phyloP scores from a whole-genome alignment of 2,888 invertebrate species.

The Arenicola marina region DNA sequence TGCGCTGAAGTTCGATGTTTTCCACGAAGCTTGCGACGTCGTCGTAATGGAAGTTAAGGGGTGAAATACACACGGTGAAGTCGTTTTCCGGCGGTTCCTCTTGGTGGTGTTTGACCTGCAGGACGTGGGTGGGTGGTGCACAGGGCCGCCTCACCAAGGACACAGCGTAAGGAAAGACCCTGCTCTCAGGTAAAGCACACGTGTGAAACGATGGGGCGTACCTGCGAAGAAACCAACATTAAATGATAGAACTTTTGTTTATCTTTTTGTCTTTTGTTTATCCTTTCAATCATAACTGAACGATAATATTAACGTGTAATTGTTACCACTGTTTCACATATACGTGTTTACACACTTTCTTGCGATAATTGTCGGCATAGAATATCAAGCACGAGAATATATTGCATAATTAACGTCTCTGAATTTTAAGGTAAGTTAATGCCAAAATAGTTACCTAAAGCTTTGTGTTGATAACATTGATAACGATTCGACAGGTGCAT shows the following conservation, averaged over 20 bases:
- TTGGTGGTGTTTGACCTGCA: not conserved
- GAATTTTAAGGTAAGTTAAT: too few relatives aligned
- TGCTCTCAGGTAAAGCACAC: not conserved
- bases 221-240: slow-evolving; percentile 1
- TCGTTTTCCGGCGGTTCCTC: not conserved
- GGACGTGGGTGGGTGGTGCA: slow-evolving; percentile 2
- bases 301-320: not conserved
- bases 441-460: too few relatives aligned
- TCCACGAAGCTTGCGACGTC: slow-evolving; percentile 24
- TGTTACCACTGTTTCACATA: not conserved
- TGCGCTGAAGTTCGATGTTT: slow-evolving; percentile 29
- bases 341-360: too few relatives aligned
- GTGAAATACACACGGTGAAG: slow-evolving; percentile 34
- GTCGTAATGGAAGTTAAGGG: slow-evolving; percentile 26
- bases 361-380: too few relatives aligned
- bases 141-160: slow-evolving; percentile 8
- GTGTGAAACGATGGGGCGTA: slow-evolving; percentile 14
- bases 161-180: slow-evolving; percentile 5
- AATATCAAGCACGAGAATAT: too few relatives aligned
- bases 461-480: too few relatives aligned
- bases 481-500: too few relatives aligned
- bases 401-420: too few relatives aligned
- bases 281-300: not conserved
- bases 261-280: not conserved
- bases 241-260: not conserved